phyloP scores from a whole-genome alignment of 2,888 invertebrate genomes.

The Andrena hattorfiana region DNA sequence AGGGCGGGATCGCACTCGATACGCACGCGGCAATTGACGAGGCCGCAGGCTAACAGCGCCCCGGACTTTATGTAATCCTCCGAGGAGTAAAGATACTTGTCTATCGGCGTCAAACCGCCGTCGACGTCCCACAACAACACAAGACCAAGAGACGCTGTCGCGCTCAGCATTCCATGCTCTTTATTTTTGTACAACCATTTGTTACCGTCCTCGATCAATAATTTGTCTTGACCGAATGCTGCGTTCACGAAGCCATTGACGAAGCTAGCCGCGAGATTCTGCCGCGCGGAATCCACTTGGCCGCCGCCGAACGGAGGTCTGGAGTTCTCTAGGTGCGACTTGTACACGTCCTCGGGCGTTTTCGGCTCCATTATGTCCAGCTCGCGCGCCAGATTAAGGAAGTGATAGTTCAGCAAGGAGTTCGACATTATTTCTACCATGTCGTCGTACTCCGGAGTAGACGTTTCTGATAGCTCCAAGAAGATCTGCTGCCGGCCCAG shows the following conservation, averaged over 20 bases:
- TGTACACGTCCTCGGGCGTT: conserved; percentile 99
- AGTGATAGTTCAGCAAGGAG: conserved; percentile 96
- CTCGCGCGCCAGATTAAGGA: conserved; percentile 96
- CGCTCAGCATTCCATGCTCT: conserved; percentile 98
- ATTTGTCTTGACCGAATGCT: conserved; percentile 98
- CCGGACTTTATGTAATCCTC: conserved; percentile 99
- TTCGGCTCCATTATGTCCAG: conserved; percentile 99
- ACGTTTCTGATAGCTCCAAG: conserved; percentile 90
- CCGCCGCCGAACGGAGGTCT: conserved; percentile 91
- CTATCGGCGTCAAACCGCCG: conserved; percentile 98
- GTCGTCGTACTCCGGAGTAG: conserved; percentile 89
- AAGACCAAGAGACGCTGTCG: conserved; percentile 98
- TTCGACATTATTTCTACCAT: conserved; percentile 96
- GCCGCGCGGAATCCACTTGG: conserved; percentile 96
- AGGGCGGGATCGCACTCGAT: conserved; percentile 99
- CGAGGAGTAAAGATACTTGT: conserved; percentile 97
- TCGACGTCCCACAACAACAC: conserved; percentile 99
- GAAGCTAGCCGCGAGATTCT: conserved; percentile 98
- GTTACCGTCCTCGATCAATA: conserved; percentile 94
- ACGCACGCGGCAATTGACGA: conserved; percentile 98
- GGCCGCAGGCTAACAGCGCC: conserved; percentile 97
- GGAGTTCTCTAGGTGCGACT: conserved; percentile 97
- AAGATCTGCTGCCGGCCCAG: conserved; percentile 97
- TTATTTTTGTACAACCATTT: conserved; percentile 97
- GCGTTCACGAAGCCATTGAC: conserved; percentile 99